Evolutionary conservation across 2,113 vertebrate species (phyloP), one percentile per base, ranked within the genome.

Genomic region (Coturnix japonica): DNA sequence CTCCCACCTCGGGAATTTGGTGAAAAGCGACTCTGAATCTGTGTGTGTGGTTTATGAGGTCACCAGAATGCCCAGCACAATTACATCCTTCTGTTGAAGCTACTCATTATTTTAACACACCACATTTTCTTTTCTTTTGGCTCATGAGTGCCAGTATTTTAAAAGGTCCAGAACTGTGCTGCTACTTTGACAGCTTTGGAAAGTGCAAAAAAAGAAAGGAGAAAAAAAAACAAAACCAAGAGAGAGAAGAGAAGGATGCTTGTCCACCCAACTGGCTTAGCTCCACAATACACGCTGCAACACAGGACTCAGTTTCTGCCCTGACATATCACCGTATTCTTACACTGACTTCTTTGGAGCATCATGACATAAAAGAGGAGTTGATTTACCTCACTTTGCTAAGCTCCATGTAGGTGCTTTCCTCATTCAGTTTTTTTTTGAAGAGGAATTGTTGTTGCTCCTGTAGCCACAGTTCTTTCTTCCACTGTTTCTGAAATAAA

Each of bases 1-100:
- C 77, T 93, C 66, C 75, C 70, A 70, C 61, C 43, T 77, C 67
- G 43, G 78, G 37, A 63, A 73, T 39, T 56, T 33, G 90, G 81
- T 57, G n/a, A 89, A 43, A 92, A 93, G 47, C 26, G n/a, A 88
- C 31, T 25, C 64, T 61, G 33, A 87, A 39, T 54, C 47, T 2
- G 6, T 56, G 89, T 46, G 20, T 59, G 81, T 49, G 61, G 84
- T 89, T 89, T 75, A 91, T 74, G 90, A 89, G 44, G 87, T 95
- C 91, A 95, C 59, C 76, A 92, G 75, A 91, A 93, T 44, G 8
- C 35, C 69, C 15, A 13, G 78, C 69, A 89, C 72, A 94, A 96
- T 87, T 92, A 91, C 53, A 83, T 67, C 75, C 49, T 93, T 83
- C 83, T 85, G 39, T 56, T 11, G 3, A 51, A 96, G 64, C 63